Evolutionary conservation across 2,888 invertebrate genomes (phyloP), one percentile per base, ranked within the genome.

Genomic region (Acleris laterana): DNA sequence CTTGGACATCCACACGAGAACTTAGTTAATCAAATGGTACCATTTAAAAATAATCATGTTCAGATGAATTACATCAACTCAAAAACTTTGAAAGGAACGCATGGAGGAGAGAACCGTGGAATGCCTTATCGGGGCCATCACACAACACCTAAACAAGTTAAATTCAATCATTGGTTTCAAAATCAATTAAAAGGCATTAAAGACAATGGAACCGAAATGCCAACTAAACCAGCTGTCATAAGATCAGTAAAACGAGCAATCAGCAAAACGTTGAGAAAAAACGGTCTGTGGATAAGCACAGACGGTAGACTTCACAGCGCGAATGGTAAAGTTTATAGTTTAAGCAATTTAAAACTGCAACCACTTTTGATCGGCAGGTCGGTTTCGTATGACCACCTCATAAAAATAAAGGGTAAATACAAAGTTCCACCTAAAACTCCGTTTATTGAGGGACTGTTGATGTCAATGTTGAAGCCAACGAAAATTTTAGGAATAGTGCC

Each of bases 401-500:
- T 75, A 28, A 52, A 52, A 42, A 56, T 48, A n/a, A 58, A 51
- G 5, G 28, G 9, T 16, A 65, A 72, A 22, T 71, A 74, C 32
- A 52, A 60, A 20, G 64, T 74, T 20, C 74, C 77, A 5, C 44
- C 48, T 16, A 46, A 74, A 53, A 68, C 74, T 9, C 77, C 80
- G 0, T 84, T 80, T 63, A 69, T 85, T 32, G 78, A 87, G 75
- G 81, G 80, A 6, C 66, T 88, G 65, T 71, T 88, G 3, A 70
- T 89, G 1, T 78, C 81, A 7, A 68, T 79, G 16, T 64, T 72
- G 3, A 55, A 79, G 51, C 87, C 89, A 5, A 76, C 79, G 11
- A 82, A 74, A 63, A 71, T 87, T 62, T 71, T 89, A 50, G 88
- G 84, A 1, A 74, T 88, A 13, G 79, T 89, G 68, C 86, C 87